Base-by-base conservation (phyloP, 2,888 invertebrate genomes). In the Pterostichus niger region DNA sequence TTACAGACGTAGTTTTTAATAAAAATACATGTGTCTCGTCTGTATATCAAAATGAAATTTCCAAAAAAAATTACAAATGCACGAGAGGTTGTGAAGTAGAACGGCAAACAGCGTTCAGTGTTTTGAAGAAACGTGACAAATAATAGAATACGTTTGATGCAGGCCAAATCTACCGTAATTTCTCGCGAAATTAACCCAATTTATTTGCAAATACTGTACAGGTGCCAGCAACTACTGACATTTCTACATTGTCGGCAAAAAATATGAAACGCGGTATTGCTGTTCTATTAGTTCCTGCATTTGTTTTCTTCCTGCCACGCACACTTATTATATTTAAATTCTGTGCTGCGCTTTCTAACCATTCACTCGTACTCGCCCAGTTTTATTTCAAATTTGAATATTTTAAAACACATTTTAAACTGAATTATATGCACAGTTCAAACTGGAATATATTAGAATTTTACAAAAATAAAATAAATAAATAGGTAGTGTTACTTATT, bases 131-230 rank as follows among this genome's bases (percentile, higher is more conserved):
- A 77, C 77, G 77, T 77, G 77, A 77, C 77, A 77, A 77, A 77
- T 59, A 56, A 77, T 77, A 77, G 77, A 78, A 82, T 33, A 77
- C 59, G 54, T 77, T 77, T 77, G 77, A 77, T 77, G 56, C 13
- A 9, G 81, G 54, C 49, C 64, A 81, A 81, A 81, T 81, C 56
- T 81, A 24, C 68, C 68, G 81, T 81, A 71, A 81, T 73, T 81
- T 81, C 31, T 73, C 54, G 54, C 68, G 31, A 56, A 68, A 81
- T 81, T 71, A 81, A 81, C 81, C 73, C 71, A 81, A 81, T 81
- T 81, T 81, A 68, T 81, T 81, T 81, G 81, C 68, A 81, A 81
- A 81, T 73, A 68, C 49, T 52, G 56, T 56, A 68, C 81, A 71
- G 77, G 77, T 77, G 77, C 56, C 56, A 77, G 56, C 31, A 77